Evolutionary conservation across 1,140 invertebrate species (phyloP).

Genomic region (Oedothorax gibbosus): DNA sequence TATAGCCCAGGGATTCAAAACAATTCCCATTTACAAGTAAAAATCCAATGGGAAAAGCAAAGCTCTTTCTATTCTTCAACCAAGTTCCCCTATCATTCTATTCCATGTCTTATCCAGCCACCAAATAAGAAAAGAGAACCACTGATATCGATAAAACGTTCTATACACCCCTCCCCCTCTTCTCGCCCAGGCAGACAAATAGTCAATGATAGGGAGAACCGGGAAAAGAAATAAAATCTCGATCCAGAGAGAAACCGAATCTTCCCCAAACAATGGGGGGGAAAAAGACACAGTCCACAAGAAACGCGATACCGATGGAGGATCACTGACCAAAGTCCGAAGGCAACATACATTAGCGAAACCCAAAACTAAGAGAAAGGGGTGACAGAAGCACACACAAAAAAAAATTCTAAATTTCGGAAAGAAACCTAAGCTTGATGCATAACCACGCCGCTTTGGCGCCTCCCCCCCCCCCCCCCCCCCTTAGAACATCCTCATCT

Average conservation of each 20-base stretch:
- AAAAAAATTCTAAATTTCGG: slow-evolving; percentile 55
- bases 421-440: slow-evolving; percentile 53
- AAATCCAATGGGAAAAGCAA: too few relatives aligned
- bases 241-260: neutral
- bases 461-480: slow-evolving; percentile 1
- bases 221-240: neutral
- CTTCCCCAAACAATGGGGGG: neutral
- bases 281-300: neutral
- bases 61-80: too few relatives aligned
- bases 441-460: slow-evolving; percentile 49
- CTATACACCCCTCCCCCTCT: neutral
- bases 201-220: neutral
- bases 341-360: slow-evolving; percentile 48
- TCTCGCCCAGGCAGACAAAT: neutral
- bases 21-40: too few relatives aligned
- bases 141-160: neutral
- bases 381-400: neutral
- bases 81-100: too few relatives aligned
- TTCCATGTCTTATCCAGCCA: neutral
- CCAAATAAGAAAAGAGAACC: neutral
- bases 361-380: slow-evolving; percentile 37
- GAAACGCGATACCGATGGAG: neutral
- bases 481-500: neutral
- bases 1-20: too few relatives aligned
- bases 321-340: slow-evolving; percentile 23